Evolutionary conservation across 2,888 invertebrate species (phyloP).

Genomic region (Tachina grossa): DNA sequence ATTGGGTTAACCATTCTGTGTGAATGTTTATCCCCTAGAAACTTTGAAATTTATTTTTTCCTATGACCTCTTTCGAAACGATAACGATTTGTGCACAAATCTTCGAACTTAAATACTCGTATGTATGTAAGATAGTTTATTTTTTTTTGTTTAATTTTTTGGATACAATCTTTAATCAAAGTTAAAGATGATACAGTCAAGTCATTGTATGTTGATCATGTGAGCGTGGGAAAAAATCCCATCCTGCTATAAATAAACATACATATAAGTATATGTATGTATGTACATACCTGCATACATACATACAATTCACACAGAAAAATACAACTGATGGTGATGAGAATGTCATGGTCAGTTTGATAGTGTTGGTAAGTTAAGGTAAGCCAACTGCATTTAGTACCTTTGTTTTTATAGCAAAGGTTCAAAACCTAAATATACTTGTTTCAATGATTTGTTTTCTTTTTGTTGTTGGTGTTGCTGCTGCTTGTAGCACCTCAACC

Average conservation of each 20-base stretch:
- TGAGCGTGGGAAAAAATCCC: slow-evolving; percentile 65
- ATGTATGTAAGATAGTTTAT: background rate
- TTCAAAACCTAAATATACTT: slow-evolving; percentile 65
- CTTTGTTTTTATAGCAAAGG: slow-evolving; percentile 41
- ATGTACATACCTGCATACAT: background rate
- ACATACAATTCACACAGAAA: background rate
- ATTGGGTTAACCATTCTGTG: slow-evolving; percentile 22
- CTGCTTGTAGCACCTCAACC: slow-evolving; percentile 32
- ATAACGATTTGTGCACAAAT: slow-evolving; percentile 45
- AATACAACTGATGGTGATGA: slow-evolving; percentile 8
- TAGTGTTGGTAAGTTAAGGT: slow-evolving; percentile 20
- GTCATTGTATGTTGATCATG: slow-evolving; percentile 60
- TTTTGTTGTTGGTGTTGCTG: background rate
- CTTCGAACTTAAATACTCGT: slow-evolving; percentile 21
- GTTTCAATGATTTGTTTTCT: slow-evolving; percentile 45
- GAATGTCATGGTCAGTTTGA: slow-evolving; percentile 51
- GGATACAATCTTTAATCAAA: slow-evolving; percentile 44
- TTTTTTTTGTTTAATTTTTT: background rate
- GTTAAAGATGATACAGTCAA: slow-evolving; percentile 44
- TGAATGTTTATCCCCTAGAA: background rate
- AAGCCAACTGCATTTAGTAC: slow-evolving; percentile 34
- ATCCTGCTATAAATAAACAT: slow-evolving; percentile 25
- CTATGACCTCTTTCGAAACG: slow-evolving; percentile 24
- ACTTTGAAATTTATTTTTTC: slow-evolving; percentile 3
- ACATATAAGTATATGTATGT: no score